Evolutionary conservation across 2,888 invertebrate species (phyloP), one percentile per base, ranked within the genome.

Genomic region (Latrodectus elegans): DNA sequence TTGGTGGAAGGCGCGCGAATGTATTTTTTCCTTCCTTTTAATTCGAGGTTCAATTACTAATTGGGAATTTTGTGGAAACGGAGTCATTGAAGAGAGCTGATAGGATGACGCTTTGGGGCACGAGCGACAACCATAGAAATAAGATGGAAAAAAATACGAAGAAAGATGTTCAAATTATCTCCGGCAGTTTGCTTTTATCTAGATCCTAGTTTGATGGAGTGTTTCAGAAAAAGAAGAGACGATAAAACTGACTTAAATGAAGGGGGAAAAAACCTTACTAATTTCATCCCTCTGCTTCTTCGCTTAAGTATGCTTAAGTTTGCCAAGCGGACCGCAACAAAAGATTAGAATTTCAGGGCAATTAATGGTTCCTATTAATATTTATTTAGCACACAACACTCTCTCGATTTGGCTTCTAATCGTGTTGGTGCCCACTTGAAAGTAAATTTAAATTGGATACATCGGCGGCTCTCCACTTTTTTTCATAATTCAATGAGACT

Each of bases 41-140:
- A 86, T 86, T 86, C 86, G 75, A 81, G 86, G 86, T 86, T 86
- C 86, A 86, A 86, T 86, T 86, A 86, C 86, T 86, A 86, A 86
- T 86, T 86, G 86, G 86, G 80, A 86, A 86, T 86, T 86, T 86
- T 81, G 86, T 80, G 80, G 86, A 86, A 86, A 86, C 80, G 76
- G 75, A 86, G 71, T 86, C 86, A 75, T 86, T 72, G 80, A 86
- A 71, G 76, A 71, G 72, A 73, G 77, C 70, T 84, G 83, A 86
- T 80, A 86, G 76, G 55, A 86, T 70, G 73, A 60, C 71, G 85
- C 86, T 86, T 75, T 64, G 80, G 86, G 80, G 86, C 70, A 86
- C 53, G 67, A 70, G 76, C 74, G 74, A 67, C 74, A 68, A 22
- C 76, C 77, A 68, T 22, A 53, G 51, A 55, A 72, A 84, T 52